These are phyloP conservation scores for Phalacrocorax carbo DNA, from an alignment of 2,113 vertebrate species.

Conservation along the genomic window DNA sequence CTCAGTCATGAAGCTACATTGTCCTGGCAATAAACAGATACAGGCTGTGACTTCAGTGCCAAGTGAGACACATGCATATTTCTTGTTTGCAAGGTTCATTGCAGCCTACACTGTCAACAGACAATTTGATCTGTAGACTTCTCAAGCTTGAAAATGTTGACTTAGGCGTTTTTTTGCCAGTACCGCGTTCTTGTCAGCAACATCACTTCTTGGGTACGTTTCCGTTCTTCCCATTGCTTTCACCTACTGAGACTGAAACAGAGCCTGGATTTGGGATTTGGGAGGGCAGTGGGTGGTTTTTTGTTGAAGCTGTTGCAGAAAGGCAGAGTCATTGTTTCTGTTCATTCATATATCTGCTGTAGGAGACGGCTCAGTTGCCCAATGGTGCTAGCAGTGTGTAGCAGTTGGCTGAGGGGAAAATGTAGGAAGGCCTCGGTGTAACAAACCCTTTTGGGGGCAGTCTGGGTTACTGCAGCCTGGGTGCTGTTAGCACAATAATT, in stretches of 20 bases:
- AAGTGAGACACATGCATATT: neutral
- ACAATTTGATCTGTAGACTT: neutral
- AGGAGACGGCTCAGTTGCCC: neutral
- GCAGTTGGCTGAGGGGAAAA: neutral
- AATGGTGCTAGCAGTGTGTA: rapidly evolving
- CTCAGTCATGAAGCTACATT: neutral
- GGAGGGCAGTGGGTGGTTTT: neutral
- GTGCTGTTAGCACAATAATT: neutral
- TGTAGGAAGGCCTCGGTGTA: neutral
- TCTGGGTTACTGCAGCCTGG: neutral
- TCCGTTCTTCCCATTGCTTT: neutral
- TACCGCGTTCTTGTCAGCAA: neutral
- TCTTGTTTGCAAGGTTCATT: neutral
- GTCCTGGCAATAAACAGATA: neutral
- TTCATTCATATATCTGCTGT: neutral
- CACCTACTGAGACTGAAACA: neutral
- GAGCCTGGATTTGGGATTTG: neutral
- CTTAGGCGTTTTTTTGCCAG: neutral
- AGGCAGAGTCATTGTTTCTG: neutral
- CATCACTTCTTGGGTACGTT: neutral
- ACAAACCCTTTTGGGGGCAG: neutral
- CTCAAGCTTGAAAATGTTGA: neutral
- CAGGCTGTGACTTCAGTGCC: neutral
- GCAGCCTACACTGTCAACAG: neutral
- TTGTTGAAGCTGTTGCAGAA: neutral